Evolutionary conservation across 2,888 invertebrate genomes (phyloP).

Genomic region (Bhutanitis thaidina): DNA sequence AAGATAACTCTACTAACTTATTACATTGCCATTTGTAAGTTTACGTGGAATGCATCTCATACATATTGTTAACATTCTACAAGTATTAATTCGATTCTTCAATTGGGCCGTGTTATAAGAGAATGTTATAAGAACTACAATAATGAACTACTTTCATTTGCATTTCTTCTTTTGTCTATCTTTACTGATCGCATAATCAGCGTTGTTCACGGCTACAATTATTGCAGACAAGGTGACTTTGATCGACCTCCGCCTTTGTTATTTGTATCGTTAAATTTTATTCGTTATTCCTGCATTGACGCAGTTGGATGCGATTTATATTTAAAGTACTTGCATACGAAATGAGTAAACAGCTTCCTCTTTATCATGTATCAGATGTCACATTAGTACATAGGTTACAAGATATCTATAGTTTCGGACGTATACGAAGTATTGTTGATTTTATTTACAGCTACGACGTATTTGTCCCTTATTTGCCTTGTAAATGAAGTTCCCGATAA

Average conservation of each 20-base stretch:
- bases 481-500: not conserved
- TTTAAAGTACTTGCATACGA: slow-evolving; percentile 2
- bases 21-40: too few species aligned
- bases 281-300: too few species aligned
- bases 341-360: slow-evolving; percentile 4
- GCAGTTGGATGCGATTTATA: not conserved
- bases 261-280: too few species aligned
- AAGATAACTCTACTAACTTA: too few species aligned
- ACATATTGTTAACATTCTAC: too few species aligned
- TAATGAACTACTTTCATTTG: too few species aligned
- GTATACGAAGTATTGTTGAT: not conserved
- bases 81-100: too few species aligned
- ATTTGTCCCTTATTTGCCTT: not conserved
- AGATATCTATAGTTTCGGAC: too few species aligned
- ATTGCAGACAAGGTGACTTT: not conserved
- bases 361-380: slow-evolving; percentile 22
- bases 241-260: not conserved
- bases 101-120: too few species aligned
- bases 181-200: not conserved
- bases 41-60: too few species aligned
- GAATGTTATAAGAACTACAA: too few species aligned
- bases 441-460: not conserved
- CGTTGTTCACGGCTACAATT: not conserved
- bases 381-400: slow-evolving; percentile 52
- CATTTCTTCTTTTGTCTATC: too few species aligned